phyloP scores from a whole-genome alignment of 2,888 invertebrate species.

The Zele albiditarsus region DNA sequence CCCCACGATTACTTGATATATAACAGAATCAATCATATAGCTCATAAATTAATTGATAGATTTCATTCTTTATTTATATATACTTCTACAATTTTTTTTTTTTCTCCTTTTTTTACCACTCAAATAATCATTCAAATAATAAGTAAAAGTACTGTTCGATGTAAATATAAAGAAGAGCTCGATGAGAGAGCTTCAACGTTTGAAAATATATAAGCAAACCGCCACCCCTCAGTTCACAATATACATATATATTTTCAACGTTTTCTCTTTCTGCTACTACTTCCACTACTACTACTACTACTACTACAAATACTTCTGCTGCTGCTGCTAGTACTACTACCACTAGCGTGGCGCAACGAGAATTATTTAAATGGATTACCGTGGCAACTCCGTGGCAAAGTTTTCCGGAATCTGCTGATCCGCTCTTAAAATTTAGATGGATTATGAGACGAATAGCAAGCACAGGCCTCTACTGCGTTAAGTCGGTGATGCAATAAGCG shows the following conservation, averaged over 20 bases:
- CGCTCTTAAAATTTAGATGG: constrained; percentile 71
- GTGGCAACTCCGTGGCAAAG: constrained; percentile 59
- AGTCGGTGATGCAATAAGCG: constrained; percentile 36
- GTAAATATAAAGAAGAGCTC: not conserved
- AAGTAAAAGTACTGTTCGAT: constrained; percentile 5
- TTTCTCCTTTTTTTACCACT: not conserved
- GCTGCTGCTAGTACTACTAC: not conserved
- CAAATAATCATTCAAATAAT: constrained; percentile 1
- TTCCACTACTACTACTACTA: not conserved
- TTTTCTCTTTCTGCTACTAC: not conserved
- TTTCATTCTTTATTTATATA: no score
- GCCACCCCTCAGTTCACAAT: not conserved
- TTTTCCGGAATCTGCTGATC: constrained; percentile 66
- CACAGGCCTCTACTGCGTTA: constrained; percentile 22
- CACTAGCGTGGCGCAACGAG: constrained; percentile 55
- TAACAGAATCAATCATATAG: no score
- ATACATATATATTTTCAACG: not conserved
- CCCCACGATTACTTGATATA: no score
- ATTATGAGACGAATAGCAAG: constrained; percentile 62
- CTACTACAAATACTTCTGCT: not conserved
- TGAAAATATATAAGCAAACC: constrained; percentile 1
- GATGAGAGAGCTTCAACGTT: not conserved
- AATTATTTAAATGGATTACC: constrained; percentile 71
- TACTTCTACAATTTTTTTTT: not conserved
- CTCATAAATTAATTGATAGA: no score